A percentile compares a stretch with the other conserved stretches of the same genome.
Conservation (phyloP, 2,888 invertebrate species). For the Chymomyza caudatula region DNA sequence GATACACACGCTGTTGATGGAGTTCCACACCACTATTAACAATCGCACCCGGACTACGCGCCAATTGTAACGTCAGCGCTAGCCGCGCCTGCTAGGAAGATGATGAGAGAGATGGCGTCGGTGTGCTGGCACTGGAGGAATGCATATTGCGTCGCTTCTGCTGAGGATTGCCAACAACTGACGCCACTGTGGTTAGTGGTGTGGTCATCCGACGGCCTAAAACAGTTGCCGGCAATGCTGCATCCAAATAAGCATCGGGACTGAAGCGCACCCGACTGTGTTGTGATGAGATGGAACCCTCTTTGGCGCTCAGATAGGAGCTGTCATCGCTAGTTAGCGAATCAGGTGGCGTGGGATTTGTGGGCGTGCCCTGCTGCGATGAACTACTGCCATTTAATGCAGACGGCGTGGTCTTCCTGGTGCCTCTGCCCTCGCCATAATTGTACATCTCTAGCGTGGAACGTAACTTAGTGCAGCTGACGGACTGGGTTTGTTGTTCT, state of each 20-base stretch:
- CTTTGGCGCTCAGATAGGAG: slow-evolving; percentile 91
- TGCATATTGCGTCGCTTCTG: slow-evolving; percentile 40
- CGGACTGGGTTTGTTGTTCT: not conserved
- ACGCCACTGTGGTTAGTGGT: slow-evolving; percentile 25
- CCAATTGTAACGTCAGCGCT: slow-evolving; percentile 69
- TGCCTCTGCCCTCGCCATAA: slow-evolving; percentile 58
- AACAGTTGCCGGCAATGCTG: slow-evolving; percentile 54
- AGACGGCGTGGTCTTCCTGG: slow-evolving; percentile 78
- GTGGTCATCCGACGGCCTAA: slow-evolving; percentile 45
- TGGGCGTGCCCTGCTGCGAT: slow-evolving; percentile 82
- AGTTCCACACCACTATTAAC: slow-evolving; percentile 46
- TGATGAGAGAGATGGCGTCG: slow-evolving; percentile 67
- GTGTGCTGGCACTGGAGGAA: slow-evolving; percentile 54
- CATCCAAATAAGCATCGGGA: slow-evolving; percentile 85
- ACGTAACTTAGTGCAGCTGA: slow-evolving; percentile 82
- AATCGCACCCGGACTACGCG: slow-evolving; percentile 73
- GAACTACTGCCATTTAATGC: slow-evolving; percentile 78
- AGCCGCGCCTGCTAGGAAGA: slow-evolving; percentile 77
- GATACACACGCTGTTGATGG: slow-evolving; percentile 68
- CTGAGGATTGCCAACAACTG: not conserved
- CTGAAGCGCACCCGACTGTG: slow-evolving; percentile 87
- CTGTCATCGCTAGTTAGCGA: slow-evolving; percentile 92
- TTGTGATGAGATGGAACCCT: slow-evolving; percentile 84
- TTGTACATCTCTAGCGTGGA: slow-evolving; percentile 88
- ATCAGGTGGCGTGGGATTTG: slow-evolving; percentile 91